phyloP scores from a whole-genome alignment of 2,888 invertebrate species.

The Hirtodrosophila cameraria region DNA sequence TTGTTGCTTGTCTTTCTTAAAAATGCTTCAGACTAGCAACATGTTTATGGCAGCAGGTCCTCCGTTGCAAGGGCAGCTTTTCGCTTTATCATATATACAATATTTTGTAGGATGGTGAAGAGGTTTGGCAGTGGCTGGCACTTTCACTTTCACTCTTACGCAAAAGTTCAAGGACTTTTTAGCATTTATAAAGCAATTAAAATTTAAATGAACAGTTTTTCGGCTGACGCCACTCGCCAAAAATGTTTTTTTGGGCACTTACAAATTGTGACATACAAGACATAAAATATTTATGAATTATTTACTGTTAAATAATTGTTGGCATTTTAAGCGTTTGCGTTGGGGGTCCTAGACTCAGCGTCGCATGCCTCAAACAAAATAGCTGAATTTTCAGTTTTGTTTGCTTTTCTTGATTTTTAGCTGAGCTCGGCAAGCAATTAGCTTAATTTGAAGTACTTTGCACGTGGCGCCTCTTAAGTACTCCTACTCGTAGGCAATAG shows the following conservation, averaged over 20 bases:
- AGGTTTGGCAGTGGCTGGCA: slow-evolving; percentile 19
- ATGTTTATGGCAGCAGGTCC: too few relatives aligned
- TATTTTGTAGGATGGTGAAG: slow-evolving; percentile 25
- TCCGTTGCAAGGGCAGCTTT: slow-evolving; percentile 60
- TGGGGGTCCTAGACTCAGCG: not conserved
- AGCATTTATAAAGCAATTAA: slow-evolving; percentile 83
- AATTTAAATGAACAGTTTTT: slow-evolving; percentile 81
- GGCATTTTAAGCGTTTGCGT: slow-evolving; percentile 47
- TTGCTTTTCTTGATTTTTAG: slow-evolving; percentile 3
- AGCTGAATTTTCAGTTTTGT: slow-evolving; percentile 17
- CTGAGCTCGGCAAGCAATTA: slow-evolving; percentile 51
- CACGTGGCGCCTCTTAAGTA: slow-evolving; percentile 18
- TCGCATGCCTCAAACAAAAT: not conserved
- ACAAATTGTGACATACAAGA: slow-evolving; percentile 70
- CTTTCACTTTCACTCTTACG: slow-evolving; percentile 69
- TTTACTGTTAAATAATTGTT: slow-evolving; percentile 69
- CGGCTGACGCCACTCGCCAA: slow-evolving; percentile 31
- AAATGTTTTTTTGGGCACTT: slow-evolving; percentile 49
- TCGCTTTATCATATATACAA: slow-evolving; percentile 39
- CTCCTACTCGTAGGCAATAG: not conserved
- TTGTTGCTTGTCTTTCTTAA: slow-evolving; percentile 38
- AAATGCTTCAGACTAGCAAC: slow-evolving; percentile 49
- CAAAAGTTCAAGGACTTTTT: slow-evolving; percentile 82
- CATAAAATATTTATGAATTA: slow-evolving; percentile 62
- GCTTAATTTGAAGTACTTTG: slow-evolving; percentile 46